Base-by-base conservation (phyloP, 1,140 invertebrate species). In the Dreissena polymorpha region DNA sequence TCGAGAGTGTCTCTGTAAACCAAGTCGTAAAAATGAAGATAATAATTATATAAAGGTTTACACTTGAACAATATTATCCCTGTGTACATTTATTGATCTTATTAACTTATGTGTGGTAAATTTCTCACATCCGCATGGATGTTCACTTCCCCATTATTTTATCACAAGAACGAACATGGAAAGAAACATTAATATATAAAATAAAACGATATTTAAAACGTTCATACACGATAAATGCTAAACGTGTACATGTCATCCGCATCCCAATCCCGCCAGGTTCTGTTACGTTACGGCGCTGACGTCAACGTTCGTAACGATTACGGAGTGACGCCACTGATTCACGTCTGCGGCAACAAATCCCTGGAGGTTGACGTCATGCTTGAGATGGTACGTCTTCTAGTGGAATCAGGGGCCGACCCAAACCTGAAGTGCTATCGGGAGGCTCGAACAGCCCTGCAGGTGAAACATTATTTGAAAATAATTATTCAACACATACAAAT, bases 241-340 rank as follows among this genome's bases (percentile, higher is more conserved):
- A n/a, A 39, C 39, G 39, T 39, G 39, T 39, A 8, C 39, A 68
- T 25, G 29, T 29, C 49, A 23, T 73, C 13, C n/a, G 12, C 60
- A 21, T 55, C 12, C 3, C 51, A 73, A 29, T 14, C 72, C 14
- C 64, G 80, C 14, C 23, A 85, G 57, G 8, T 87, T 14, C 60
- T 88, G n/a, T 39, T 87, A 14, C 53, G 71, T 29, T 67, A 87
- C 64, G 83, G 78, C 57, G 81, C 84, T 10, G 72, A 83, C 53
- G 74, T 87, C 0, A 73, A 87, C 70, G 53, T 69, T 18, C 14
- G 39, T 10, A 84, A 83, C 67, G 71, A 84, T 51, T 60, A 85
- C 27, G 87, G 87, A 6, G 64, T 84, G 13, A 88, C 87, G 6
- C 86, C 87, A 14, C 50, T 88, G n/a, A 80, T 84, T 76, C 39